Base-by-base conservation (phyloP, 2,888 invertebrate genomes). In the Meandrusa payeni region DNA sequence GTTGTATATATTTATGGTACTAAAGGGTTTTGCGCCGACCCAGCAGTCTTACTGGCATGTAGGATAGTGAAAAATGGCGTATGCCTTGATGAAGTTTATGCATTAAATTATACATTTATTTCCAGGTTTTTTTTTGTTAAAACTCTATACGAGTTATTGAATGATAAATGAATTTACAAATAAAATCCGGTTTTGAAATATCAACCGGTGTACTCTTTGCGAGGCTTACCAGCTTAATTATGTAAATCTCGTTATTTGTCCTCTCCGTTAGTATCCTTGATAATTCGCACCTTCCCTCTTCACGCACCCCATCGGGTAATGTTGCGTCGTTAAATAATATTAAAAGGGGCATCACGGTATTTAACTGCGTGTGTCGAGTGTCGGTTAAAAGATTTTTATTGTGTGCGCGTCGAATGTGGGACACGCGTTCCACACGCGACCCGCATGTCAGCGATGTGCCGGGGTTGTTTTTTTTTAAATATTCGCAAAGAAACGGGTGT, bases 381-480 rank as follows among this genome's bases (percentile, higher is more conserved):
- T 69, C 65, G 61, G 65, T 68, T 70, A 62, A 57, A n/a, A 69
- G 61, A 62, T 61, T 72, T 75, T 74, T 72, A 76, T 69, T 69
- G 61, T 71, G 69, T 64, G 29, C 68, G 76, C 76, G 72, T 75
- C 63, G 61, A 65, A 86, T 83, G 76, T 64, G 82, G 80, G 82
- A 77, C 86, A 86, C 85, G 83, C 77, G 83, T 64, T 22, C 22
- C 42, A 56, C 86, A 86, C 85, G 74, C 80, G 86, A 81, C 85
- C 86, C 85, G 85, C 83, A 85, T 85, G 58, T 45, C 60, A 61
- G 52, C 27, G 27, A n/a, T n/a, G 5, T 36, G 39, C 32, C 48
- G 45, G 64, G 69, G 70, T 59, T 41, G 49, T 62, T 65, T 70
- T 66, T 62, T 64, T 65, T 70, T 64, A 54, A 60, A 57, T 58